Evolutionary conservation across 2,888 invertebrate species (phyloP), one percentile per base, ranked within the genome.

Genomic region (Vesta saturnalis): DNA sequence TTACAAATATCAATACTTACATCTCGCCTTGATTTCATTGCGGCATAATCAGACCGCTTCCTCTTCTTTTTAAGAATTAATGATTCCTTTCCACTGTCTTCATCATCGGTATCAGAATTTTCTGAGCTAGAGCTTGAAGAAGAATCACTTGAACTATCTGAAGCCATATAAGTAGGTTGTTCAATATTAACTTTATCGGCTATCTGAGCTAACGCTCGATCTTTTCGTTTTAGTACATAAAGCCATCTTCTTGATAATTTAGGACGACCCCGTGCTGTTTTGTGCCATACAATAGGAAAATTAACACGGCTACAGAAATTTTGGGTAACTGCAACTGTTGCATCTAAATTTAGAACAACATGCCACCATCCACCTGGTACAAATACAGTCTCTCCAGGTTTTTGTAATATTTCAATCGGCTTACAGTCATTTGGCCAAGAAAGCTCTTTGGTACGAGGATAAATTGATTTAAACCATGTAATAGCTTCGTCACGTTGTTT

Each of bases 281-380:
- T 98, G 83, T 98, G 97, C 97, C 98, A 99, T 0, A 99, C 98
- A 12, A 98, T 90, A 0, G 97, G 96, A 82, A 99, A 97, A 85
- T 99, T 99, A 0, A 96, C 95, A 70, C 92, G 89, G 76, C 97
- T 97, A 82, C 95, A 94, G 83, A 98, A 99, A 85, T 99, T 99
- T 83, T 99, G 99, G 0, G 99, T 99, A 14, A 99, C 94, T 10
- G 99, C 99, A 55, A 99, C 92, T 0, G 99, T 99, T 72, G 94
- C 91, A 79, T 98, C 97, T 70, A 99, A 86, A 85, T 99, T 99
- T 23, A 99, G 87, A 12, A 99, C 99, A 16, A 99, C 99, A 83
- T 99, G 99, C 99, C 99, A 99, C 99, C 99, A 99, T 8, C 99
- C 99, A 15, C 97, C 97, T 8, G 98, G 98, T 63, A 99, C 97